A percentile compares a stretch with the other conserved stretches of the same genome.
Conservation (phyloP, 92 coral and sea anemone genomes). For the Heteractis magnifica region DNA sequence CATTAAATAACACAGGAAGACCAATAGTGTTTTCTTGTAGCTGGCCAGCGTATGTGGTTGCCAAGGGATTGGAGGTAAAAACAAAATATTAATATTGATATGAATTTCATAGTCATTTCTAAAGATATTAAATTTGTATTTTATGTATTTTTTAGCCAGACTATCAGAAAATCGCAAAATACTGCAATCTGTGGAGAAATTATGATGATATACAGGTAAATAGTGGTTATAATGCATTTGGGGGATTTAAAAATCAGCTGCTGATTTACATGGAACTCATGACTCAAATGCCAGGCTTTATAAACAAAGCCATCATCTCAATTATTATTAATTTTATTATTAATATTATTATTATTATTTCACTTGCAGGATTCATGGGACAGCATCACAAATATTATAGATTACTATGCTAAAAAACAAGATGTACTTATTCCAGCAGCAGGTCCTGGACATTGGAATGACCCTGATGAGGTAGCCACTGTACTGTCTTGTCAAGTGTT, state of each 20-base stretch:
- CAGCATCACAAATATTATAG: slow-evolving; percentile 67
- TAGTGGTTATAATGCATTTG: not conserved
- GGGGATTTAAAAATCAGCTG: too few relatives aligned
- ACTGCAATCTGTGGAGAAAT: slow-evolving; percentile 82
- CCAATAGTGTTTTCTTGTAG: slow-evolving; percentile 97
- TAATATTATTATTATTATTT: not conserved
- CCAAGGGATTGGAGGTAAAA: slow-evolving; percentile 28
- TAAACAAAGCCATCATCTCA: too few relatives aligned
- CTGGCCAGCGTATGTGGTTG: slow-evolving; percentile 96
- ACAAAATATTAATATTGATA: not conserved
- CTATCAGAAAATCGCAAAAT: slow-evolving; percentile 57
- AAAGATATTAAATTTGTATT: not conserved
- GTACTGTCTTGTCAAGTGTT: not conserved
- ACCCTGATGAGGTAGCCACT: slow-evolving; percentile 84
- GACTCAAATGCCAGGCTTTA: not conserved
- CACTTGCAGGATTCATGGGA: slow-evolving; percentile 74
- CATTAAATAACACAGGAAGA: slow-evolving; percentile 81
- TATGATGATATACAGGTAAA: slow-evolving; percentile 73
- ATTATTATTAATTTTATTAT: not conserved
- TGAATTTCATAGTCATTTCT: not conserved
- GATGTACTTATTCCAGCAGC: slow-evolving; percentile 84
- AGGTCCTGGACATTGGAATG: slow-evolving; percentile 98
- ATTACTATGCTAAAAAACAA: slow-evolving; percentile 77
- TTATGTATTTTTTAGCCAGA: slow-evolving; percentile 45
- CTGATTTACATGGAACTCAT: too few relatives aligned